Evolutionary conservation across 2,888 invertebrate genomes (phyloP).

Genomic region (Physocephala rufipes): DNA sequence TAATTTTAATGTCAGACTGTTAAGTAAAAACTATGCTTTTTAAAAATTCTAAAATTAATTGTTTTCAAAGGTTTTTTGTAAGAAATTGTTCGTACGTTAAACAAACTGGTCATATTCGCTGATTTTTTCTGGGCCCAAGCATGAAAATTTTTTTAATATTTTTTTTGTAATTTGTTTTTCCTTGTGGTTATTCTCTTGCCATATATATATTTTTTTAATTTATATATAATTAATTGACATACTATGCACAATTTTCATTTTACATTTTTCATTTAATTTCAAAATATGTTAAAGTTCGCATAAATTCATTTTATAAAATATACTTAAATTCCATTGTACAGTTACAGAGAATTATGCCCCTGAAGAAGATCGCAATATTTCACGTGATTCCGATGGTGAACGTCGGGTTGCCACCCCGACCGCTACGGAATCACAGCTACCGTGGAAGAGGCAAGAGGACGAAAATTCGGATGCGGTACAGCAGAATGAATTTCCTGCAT

Average conservation of each 20-base stretch:
- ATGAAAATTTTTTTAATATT: too few species aligned
- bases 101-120: not conserved
- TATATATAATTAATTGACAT: not conserved
- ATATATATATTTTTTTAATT: not conserved
- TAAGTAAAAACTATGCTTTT: too few species aligned
- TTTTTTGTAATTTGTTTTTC: conserved; percentile 15
- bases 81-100: not conserved
- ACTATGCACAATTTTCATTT: conserved; percentile 14
- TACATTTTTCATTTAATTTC: conserved; percentile 16
- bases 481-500: conserved; percentile 91
- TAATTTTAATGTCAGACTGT: too few species aligned
- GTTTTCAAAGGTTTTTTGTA: too few species aligned
- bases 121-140: too few species aligned
- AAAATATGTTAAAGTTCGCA: conserved; percentile 11
- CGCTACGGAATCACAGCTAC: conserved; percentile 88
- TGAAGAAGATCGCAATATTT: conserved; percentile 60
- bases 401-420: conserved; percentile 86
- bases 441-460: conserved; percentile 89
- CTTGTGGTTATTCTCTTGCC: conserved; percentile 30
- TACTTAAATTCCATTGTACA: conserved; percentile 42
- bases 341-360: conserved; percentile 62
- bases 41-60: too few species aligned
- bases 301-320: conserved; percentile 15
- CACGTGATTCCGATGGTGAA: conserved; percentile 69
- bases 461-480: conserved; percentile 75